phyloP scores from a whole-genome alignment of 2,113 vertebrate genomes.

The Jacana jacana region DNA sequence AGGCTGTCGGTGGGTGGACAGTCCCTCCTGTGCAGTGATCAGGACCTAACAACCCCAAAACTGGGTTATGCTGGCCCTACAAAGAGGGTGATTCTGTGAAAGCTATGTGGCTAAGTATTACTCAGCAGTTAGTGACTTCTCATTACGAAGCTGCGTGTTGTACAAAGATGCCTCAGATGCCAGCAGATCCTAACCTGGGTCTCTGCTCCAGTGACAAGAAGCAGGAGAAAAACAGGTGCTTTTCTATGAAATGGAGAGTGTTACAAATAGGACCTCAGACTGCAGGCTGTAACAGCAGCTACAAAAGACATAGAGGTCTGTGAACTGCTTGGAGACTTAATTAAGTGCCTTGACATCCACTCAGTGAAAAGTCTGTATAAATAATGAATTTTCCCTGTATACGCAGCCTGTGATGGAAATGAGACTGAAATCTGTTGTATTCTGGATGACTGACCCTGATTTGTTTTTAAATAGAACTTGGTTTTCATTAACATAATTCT shows the following conservation, averaged over 20 bases:
- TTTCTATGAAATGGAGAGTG: background rate
- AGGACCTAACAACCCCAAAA: background rate
- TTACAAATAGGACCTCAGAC: background rate
- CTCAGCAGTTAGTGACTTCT: background rate
- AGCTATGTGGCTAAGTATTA: accelerated
- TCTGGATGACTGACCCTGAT: slow-evolving; percentile 25
- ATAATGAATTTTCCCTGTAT: slow-evolving; percentile 17
- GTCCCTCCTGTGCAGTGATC: background rate
- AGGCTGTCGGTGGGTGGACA: background rate
- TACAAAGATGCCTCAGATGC: background rate
- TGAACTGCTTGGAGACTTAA: background rate
- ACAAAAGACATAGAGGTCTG: background rate
- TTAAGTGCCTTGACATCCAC: background rate
- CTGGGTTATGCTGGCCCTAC: background rate
- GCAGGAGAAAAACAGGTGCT: background rate
- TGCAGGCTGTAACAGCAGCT: background rate
- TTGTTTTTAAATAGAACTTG: slow-evolving; percentile 32
- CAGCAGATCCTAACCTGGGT: background rate
- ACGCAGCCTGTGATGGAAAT: slow-evolving; percentile 11
- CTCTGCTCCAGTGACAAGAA: background rate
- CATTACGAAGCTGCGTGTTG: background rate
- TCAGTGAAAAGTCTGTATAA: slow-evolving; percentile 36
- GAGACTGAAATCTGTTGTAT: slow-evolving; percentile 24
- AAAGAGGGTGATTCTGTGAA: background rate
- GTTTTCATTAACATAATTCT: slow-evolving; percentile 37